Evolutionary conservation across 2,113 vertebrate species (phyloP).

Genomic region (Microcebus jonahi): DNA sequence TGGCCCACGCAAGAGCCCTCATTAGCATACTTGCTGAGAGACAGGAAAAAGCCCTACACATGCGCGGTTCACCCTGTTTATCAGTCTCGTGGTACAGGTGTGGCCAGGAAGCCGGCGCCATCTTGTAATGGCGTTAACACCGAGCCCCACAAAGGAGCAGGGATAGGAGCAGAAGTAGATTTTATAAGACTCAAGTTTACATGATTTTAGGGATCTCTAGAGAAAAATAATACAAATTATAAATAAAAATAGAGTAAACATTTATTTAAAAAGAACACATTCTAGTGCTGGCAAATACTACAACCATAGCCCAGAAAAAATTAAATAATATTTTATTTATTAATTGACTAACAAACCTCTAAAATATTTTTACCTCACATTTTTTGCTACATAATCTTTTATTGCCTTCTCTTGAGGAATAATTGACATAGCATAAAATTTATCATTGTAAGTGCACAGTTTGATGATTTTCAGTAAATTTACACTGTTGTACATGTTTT

Average conservation of each 20-base stretch:
- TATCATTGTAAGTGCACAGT: neutral
- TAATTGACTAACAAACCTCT: neutral
- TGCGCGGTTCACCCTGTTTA: no score
- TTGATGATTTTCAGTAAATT: neutral
- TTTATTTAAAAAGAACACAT: constrained; percentile 9
- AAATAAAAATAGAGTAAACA: constrained; percentile 8
- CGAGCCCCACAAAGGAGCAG: no score
- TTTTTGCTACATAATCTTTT: neutral
- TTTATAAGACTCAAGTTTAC: neutral
- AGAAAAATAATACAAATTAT: neutral
- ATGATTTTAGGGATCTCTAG: neutral
- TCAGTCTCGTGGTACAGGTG: no score
- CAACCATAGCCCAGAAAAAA: neutral
- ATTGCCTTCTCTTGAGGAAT: neutral
- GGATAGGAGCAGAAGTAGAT: neutral
- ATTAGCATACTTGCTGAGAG: no score
- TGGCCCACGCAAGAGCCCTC: no score
- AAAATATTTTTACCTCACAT: neutral
- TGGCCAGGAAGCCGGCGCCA: no score
- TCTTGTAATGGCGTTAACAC: no score
- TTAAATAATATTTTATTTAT: neutral
- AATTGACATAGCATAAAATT: neutral
- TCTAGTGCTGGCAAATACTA: neutral
- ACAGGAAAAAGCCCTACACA: no score
- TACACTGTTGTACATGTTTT: neutral